Evolutionary conservation across 2,888 invertebrate species (phyloP).

Genomic region (Scrobipalpa costella): DNA sequence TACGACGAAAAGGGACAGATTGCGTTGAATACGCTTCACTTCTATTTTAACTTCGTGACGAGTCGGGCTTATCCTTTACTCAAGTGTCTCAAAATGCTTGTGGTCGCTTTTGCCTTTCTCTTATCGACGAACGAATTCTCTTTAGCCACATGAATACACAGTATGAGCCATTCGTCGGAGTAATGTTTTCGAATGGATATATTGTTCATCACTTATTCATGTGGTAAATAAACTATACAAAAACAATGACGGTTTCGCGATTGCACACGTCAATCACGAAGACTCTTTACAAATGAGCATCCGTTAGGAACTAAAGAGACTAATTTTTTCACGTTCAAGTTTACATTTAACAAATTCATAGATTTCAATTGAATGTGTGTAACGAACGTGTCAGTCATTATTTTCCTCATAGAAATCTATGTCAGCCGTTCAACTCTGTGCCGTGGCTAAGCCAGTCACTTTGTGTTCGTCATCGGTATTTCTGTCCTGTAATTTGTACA

Average conservation of each 20-base stretch:
- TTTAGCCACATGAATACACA: slow-evolving; percentile 1
- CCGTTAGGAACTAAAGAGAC: slow-evolving; percentile 7
- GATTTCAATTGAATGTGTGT: slow-evolving; percentile 19
- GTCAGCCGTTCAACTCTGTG: slow-evolving; percentile 29
- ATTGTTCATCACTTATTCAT: slow-evolving; percentile 21
- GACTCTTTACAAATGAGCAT: slow-evolving; percentile 15
- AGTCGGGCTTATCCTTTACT: background rate
- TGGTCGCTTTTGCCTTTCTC: slow-evolving; percentile 18
- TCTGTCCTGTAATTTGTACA: slow-evolving; percentile 28
- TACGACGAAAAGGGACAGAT: background rate
- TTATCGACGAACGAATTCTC: slow-evolving; percentile 5
- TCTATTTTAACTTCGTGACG: slow-evolving; percentile 2
- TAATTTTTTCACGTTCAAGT: slow-evolving; percentile 18
- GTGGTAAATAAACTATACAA: slow-evolving; percentile 12
- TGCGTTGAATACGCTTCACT: background rate
- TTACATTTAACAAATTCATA: slow-evolving; percentile 24
- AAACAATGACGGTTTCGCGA: slow-evolving; percentile 12
- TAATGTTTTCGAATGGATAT: slow-evolving; percentile 16
- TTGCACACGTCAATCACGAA: slow-evolving; percentile 12
- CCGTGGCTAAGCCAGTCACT: slow-evolving; percentile 26
- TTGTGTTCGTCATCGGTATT: slow-evolving; percentile 28
- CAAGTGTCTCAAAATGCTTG: no score
- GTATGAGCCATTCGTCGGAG: background rate
- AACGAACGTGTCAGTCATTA: slow-evolving; percentile 22
- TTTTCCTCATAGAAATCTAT: slow-evolving; percentile 30